Evolutionary conservation across 2,888 invertebrate genomes (phyloP), one percentile per base, ranked within the genome.

Genomic region (Bellardia pandia): DNA sequence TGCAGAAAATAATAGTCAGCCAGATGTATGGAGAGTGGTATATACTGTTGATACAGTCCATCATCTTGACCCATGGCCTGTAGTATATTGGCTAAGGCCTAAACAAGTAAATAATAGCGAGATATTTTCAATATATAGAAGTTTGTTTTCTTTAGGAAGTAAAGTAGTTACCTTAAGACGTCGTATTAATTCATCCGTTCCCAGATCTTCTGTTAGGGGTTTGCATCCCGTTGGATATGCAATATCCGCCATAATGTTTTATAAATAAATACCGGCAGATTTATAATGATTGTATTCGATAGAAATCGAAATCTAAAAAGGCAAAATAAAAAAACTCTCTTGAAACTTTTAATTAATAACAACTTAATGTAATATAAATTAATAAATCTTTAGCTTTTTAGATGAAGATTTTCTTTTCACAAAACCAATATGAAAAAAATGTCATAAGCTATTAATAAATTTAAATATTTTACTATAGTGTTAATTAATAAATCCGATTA

Each of bases 51-150:
- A 94, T 97, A 97, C 94, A 97, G 96, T 90, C 98, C 98, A 93
- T 98, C 98, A 94, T 99, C 99, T 94, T 99, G 98, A 45, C 97
- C 98, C 96, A 99, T 97, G 88, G 98, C 98, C 95, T 99, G 99
- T 78, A 99, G 95, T 0, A 98, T 98, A 93, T 98, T 97, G 42
- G 99, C 98, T 91, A 98, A 94, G 23, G 97, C 97, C 97, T 97
- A 89, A n/a, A 78, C 48, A 80, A 51, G 3, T 56, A 68, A 3
- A 33, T 33, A 72, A 71, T n/a, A 30, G 5, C 30, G 14, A 58
- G 66, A n/a, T 64, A 48, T 7, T 5, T 40, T 40, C 2, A 37
- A 37, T 37, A 37, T 6, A 6, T 3, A 3, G 37, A 37, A 5
- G 23, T 30, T 16, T 66, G 30, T 53, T 16, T 0, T 30, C 5